Percentiles rank a stretch among this genome's conserved stretches.
phyloP scores from a whole-genome alignment of 2,113 vertebrate species.

The Urocitellus parryii region DNA sequence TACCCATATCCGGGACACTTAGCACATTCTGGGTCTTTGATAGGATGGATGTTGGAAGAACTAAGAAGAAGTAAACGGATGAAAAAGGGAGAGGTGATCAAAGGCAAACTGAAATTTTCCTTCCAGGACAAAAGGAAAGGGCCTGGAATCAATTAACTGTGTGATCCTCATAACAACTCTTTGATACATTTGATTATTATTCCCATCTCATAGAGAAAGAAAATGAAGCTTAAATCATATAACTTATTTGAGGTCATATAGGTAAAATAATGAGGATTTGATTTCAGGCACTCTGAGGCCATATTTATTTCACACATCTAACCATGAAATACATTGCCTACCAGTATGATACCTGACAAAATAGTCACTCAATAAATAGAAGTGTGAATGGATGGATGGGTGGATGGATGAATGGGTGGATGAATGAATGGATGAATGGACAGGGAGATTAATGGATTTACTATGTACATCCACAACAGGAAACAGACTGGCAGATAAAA shows the following conservation, averaged over 20 bases:
- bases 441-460: constrained; percentile 41
- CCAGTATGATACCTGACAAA: background rate
- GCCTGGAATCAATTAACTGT: background rate
- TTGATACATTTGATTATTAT: background rate
- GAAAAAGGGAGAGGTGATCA: background rate
- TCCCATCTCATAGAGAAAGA: constrained; percentile 8
- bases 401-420: background rate
- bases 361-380: constrained; percentile 37
- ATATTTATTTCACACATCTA: background rate
- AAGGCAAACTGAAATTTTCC: background rate
- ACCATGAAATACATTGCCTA: constrained; percentile 39
- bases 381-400: background rate
- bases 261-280: background rate
- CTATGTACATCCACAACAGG: constrained; percentile 37
- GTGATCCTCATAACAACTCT: background rate
- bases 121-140: background rate
- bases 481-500: constrained; percentile 45
- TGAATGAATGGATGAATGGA: background rate
- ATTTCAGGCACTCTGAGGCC: background rate
- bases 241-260: background rate
- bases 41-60: background rate
- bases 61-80: background rate
- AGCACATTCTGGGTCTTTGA: background rate
- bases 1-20: background rate
- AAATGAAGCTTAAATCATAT: constrained; percentile 19